Evolutionary conservation across 2,113 vertebrate genomes (phyloP), one percentile per base, ranked within the genome.

Genomic region (Crotophaga sulcirostris): DNA sequence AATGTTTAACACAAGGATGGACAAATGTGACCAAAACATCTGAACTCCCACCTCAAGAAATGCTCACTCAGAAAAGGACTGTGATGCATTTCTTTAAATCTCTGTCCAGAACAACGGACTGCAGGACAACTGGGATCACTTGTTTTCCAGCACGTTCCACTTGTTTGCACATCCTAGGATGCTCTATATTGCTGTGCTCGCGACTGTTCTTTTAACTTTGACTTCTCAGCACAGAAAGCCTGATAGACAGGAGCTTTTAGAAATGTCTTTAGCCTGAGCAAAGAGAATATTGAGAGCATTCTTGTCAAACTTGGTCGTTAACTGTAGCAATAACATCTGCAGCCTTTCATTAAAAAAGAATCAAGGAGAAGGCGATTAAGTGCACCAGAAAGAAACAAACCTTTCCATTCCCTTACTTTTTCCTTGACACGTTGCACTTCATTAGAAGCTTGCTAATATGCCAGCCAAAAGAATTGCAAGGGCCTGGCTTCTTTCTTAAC

Each of bases 401-500:
- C 45, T 95, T 96, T 94, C 95, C 92, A 75, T 90, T 94, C 67
- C 68, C 52, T 82, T 89, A 49, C 81, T 94, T 90, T 73, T 96
- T 93, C 94, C 90, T 90, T 90, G 85, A 93, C 92, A 93, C 76
- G 29, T 88, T 86, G 91, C 90, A 86, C 63, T 96, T 83, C 87
- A 82, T 68, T 95, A 56, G 55, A 94, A 90, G 82, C 72, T 85
- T 70, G 55, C 79, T 91, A 77, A 94, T 86, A 74, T 16, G 88
- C 72, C 92, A 96, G 93, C 94, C 95, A 95, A 90, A 84, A 92
- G 90, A 86, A 91, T 56, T 90, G 76, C 14, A 60, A 96, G 72
- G 75, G 83, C 79, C 74, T 96, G 93, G 92, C 89, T 93, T 95
- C 91, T 56, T 95, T 94, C 81, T 93, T 91, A 85, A 95, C 58